Evolutionary conservation across 2,113 vertebrate species (phyloP), one percentile per base, ranked within the genome.

Genomic region (Anguilla japonica): DNA sequence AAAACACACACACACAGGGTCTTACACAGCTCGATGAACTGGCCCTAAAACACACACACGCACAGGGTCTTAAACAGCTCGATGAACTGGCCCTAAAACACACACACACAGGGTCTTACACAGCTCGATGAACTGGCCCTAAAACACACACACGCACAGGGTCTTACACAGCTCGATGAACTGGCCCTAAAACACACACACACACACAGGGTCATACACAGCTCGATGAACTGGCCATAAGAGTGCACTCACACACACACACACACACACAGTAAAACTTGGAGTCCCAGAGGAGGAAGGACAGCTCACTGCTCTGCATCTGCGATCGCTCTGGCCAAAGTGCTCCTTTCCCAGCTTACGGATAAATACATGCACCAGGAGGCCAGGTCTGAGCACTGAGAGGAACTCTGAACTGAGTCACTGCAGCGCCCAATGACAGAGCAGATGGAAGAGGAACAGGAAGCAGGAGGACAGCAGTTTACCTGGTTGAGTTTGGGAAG

Each of bases 401-500:
- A 16, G 56, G 15, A 56, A 56, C 8, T 56, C 53, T 56, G 53
- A 13, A 13, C 1, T 11, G 15, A 60, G 56, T 60, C 11, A 60
- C 0, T 18, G 56, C 18, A 60, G 9, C 2, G 40, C 8, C 83
- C 26, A 80, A 80, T 41, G 3, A 5, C 1, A 46, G 20, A 26
- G 20, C 41, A 46, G 41, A 8, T 11, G 41, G 81, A 60, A 20
- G 57, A 14, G 57, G 57, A 60, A 60, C 2, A 15, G 2, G 57
- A 60, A 20, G 34, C 34, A 34, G 34, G 34, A 26, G 50, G 40
- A 15, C 9, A 1, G 11, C 5, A 13, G 6, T 41, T 81, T 86
- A 99, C 98, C 96, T 99, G 98, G 90, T 97, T 99, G 83, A 99
- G 89, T 90, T 96, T 99, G n/a, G 97, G 97, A 82, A 99, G 94